Conservation (phyloP, 2,888 invertebrate genomes). For the Cephonodes hylas region DNA sequence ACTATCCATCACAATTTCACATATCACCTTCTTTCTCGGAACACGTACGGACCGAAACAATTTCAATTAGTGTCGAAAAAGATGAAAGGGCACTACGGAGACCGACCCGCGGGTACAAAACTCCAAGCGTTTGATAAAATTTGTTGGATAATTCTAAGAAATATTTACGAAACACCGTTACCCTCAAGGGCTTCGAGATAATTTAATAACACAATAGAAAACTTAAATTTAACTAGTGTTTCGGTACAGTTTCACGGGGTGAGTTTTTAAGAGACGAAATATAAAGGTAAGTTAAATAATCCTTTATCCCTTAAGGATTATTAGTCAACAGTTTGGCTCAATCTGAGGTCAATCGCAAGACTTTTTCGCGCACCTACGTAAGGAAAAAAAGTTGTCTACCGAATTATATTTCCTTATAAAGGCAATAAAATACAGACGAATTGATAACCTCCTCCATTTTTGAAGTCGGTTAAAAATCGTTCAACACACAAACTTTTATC, state of each 20-base stretch:
- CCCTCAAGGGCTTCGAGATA: not conserved
- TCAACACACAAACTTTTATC: too few species aligned
- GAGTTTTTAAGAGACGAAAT: not conserved
- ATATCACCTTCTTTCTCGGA: not conserved
- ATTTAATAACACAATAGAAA: not conserved
- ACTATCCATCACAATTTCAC: not conserved
- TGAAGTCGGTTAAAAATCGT: too few species aligned
- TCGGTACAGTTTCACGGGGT: not conserved
- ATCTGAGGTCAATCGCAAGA: too few species aligned
- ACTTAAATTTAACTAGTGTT: not conserved
- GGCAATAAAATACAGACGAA: too few species aligned
- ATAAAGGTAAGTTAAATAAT: too few species aligned
- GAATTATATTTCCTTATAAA: too few species aligned
- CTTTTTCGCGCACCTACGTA: too few species aligned
- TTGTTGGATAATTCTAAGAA: not conserved
- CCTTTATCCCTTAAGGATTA: too few species aligned
- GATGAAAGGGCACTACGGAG: not conserved
- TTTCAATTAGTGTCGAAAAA: conserved; percentile 6
- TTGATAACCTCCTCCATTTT: too few species aligned
- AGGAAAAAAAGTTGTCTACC: too few species aligned
- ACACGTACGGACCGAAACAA: not conserved
- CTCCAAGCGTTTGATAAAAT: not conserved
- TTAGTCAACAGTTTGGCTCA: too few species aligned
- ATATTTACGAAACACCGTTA: not conserved
- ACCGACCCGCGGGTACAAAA: not conserved